phyloP scores from a whole-genome alignment of 2,797 vertebrate species.

The Lateolabrax maculatus region DNA sequence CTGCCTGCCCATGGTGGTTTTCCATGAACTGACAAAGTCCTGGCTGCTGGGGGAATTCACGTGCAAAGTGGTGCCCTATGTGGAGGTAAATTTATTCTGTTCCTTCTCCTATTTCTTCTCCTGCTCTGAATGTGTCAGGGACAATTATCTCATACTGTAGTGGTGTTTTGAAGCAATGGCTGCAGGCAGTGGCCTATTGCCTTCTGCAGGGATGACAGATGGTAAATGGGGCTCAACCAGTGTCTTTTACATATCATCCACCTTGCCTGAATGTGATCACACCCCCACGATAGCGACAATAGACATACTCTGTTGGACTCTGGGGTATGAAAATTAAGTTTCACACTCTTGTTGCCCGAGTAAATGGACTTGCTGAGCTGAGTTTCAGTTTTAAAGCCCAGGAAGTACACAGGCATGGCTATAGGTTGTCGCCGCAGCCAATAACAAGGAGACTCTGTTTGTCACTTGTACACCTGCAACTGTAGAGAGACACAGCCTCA shows the following conservation, averaged over 20 bases:
- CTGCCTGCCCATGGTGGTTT: conserved; percentile 96
- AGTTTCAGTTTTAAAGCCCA: conserved; percentile 37
- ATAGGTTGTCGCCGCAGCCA: conserved; percentile 41
- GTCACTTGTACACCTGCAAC: conserved; percentile 58
- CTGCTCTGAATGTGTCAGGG: not conserved
- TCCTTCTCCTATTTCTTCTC: not conserved
- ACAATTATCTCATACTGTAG: not conserved
- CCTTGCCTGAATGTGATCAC: conserved; percentile 26
- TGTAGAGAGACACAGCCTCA: conserved; percentile 48
- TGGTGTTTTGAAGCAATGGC: not conserved
- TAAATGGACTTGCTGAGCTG: conserved; percentile 1
- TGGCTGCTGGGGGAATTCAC: conserved; percentile 97
- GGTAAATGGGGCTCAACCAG: conserved; percentile 16
- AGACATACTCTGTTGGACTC: conserved; percentile 10
- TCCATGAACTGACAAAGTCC: conserved; percentile 96
- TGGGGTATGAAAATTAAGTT: not conserved
- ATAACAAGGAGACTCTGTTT: conserved; percentile 42
- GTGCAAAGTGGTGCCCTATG: conserved; percentile 96
- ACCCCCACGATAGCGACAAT: conserved; percentile 18
- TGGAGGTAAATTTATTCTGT: conserved; percentile 89
- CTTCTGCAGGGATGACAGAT: conserved; percentile 22
- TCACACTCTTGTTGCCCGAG: not conserved
- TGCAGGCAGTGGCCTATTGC: not conserved
- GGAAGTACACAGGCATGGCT: not conserved
- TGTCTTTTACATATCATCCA: conserved; percentile 29